A percentile compares a stretch with the other conserved stretches of the same genome.
Evolutionary conservation across 92 coral and sea anemone genomes (phyloP).

Genomic region (Galaxea fascicularis): DNA sequence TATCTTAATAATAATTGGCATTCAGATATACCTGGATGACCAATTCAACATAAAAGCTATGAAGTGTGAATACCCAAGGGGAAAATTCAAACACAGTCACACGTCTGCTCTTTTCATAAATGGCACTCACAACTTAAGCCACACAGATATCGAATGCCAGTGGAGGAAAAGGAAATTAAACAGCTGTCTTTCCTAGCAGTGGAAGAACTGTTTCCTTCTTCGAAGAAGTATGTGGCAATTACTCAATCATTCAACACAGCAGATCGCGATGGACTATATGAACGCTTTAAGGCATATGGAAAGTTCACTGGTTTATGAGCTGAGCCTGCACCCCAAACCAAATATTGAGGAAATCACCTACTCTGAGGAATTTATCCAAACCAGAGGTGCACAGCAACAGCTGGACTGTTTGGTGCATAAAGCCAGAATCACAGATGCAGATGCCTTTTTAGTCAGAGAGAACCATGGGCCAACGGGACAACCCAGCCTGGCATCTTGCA

Average conservation of each 20-base stretch:
- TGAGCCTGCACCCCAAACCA: slow-evolving; percentile 14
- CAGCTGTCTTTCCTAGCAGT: slow-evolving; percentile 15
- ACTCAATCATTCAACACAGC: slow-evolving; percentile 1
- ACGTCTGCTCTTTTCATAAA: neutral
- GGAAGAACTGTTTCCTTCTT: slow-evolving; percentile 17
- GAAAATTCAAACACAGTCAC: slow-evolving; percentile 5
- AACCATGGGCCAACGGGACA: slow-evolving; percentile 19
- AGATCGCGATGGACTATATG: neutral
- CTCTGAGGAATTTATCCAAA: neutral
- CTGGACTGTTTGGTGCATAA: slow-evolving; percentile 3
- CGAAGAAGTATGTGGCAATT: slow-evolving; percentile 8
- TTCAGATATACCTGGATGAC: slow-evolving; percentile 18
- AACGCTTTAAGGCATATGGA: neutral
- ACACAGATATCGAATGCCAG: slow-evolving; percentile 31
- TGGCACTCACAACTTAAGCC: slow-evolving; percentile 2
- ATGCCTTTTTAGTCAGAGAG: slow-evolving; percentile 8
- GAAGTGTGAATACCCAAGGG: slow-evolving; percentile 9
- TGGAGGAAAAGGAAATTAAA: slow-evolving; percentile 28
- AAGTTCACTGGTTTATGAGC: slow-evolving; percentile 24
- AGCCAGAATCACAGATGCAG: neutral
- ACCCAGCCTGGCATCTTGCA: slow-evolving; percentile 38
- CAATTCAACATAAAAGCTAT: slow-evolving; percentile 7
- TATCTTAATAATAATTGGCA: neutral
- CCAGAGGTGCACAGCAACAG: slow-evolving; percentile 11
- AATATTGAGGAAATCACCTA: slow-evolving; percentile 20